Evolutionary conservation across 2,888 invertebrate genomes (phyloP).

Genomic region (Thymelicus sylvestris): DNA sequence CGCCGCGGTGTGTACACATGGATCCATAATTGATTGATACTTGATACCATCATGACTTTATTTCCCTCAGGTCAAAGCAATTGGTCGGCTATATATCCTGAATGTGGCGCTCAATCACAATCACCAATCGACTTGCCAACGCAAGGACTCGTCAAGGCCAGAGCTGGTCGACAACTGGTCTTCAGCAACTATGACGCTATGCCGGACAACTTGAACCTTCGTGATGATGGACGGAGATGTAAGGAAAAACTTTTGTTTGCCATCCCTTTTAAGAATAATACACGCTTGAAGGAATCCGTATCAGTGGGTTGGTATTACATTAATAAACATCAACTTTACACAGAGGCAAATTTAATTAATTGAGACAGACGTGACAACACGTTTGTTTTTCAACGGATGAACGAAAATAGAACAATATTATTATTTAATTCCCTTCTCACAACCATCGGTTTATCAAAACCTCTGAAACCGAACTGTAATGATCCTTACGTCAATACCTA

Average conservation of each 20-base stretch:
- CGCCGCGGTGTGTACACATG: too few species aligned
- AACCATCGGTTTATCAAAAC: neutral
- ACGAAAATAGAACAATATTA: too few species aligned
- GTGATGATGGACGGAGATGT: constrained; percentile 58
- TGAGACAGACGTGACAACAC: too few species aligned
- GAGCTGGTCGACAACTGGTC: constrained; percentile 52
- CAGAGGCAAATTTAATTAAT: too few species aligned
- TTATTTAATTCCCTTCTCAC: neutral
- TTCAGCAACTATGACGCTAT: constrained; percentile 58
- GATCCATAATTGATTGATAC: too few species aligned
- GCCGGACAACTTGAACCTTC: constrained; percentile 51
- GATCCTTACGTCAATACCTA: neutral
- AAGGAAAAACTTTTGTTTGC: constrained; percentile 23
- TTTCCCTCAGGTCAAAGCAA: constrained; percentile 53
- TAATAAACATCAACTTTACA: too few species aligned
- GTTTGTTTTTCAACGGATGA: too few species aligned
- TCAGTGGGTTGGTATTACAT: too few species aligned
- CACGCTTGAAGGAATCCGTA: too few species aligned
- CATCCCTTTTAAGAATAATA: too few species aligned
- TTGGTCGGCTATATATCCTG: constrained; percentile 57
- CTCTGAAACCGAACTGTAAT: neutral
- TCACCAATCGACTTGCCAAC: constrained; percentile 66
- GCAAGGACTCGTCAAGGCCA: constrained; percentile 50
- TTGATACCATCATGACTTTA: too few species aligned
- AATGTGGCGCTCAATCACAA: constrained; percentile 60